Evolutionary conservation across 2,113 vertebrate genomes (phyloP).

Genomic region (Erpornis zantholeuca): DNA sequence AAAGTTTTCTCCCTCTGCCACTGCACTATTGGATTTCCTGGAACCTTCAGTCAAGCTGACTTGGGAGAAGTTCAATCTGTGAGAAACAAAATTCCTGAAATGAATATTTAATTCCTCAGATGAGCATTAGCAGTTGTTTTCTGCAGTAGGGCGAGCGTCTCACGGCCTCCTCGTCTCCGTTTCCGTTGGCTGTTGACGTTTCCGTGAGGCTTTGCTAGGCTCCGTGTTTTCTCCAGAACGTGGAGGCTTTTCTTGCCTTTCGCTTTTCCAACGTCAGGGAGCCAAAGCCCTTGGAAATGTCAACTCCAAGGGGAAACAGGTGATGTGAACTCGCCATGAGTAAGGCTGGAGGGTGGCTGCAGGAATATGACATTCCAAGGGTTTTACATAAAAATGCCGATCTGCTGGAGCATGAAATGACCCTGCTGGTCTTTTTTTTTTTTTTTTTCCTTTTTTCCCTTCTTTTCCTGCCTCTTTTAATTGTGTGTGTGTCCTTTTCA

Average conservation of each 20-base stretch:
- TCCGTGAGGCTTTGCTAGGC: neutral
- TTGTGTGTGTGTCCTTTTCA: slow-evolving; percentile 5
- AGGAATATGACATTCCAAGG: neutral
- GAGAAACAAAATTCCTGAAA: neutral
- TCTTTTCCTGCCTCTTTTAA: neutral
- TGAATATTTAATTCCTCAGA: neutral
- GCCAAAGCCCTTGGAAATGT: slow-evolving; percentile 60
- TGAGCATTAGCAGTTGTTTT: neutral
- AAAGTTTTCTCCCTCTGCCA: neutral
- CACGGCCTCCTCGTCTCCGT: neutral
- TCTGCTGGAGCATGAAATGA: neutral
- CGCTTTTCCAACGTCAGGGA: slow-evolving; percentile 27
- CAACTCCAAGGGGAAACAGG: slow-evolving; percentile 55
- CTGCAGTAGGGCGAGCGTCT: neutral
- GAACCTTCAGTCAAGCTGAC: neutral
- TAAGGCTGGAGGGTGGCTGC: slow-evolving; percentile 31
- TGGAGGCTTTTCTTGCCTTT: slow-evolving; percentile 1
- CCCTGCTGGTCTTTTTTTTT: neutral
- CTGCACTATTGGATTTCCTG: neutral
- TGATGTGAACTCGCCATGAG: slow-evolving; percentile 51
- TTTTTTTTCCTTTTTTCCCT: rapidly evolving
- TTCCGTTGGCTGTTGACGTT: neutral
- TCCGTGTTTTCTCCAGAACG: neutral
- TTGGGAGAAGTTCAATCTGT: neutral
- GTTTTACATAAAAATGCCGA: neutral